Evolutionary conservation across 2,888 invertebrate species (phyloP), one percentile per base, ranked within the genome.

Genomic region (Phalera bucephala): DNA sequence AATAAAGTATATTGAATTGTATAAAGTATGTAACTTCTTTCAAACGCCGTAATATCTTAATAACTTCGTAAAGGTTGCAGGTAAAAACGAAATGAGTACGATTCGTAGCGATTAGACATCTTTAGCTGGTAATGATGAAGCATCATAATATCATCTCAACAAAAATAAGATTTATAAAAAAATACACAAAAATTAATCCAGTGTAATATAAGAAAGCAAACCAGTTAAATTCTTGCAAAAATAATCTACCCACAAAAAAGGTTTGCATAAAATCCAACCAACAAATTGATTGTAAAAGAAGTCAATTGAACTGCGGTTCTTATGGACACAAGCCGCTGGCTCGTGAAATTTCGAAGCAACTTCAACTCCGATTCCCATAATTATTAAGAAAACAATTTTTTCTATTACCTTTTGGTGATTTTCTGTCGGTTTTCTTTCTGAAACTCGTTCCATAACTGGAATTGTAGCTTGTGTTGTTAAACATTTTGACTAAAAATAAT

Each of bases 391-490:
- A 51, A 45, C 40, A 56, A 48, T 41, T 36, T 33, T 22, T 51
- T 53, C 48, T 64, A 72, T 70, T 58, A 78, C 78, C 46, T 65
- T 64, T 75, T 45, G 52, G 48, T 46, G 53, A 31, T 47, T 45
- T 56, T 39, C 51, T 46, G 45, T 67, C 59, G 38, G 42, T 46
- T 44, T 60, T 72, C 45, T 63, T 47, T 30, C 43, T 53, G 42
- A 73, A 75, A 54, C 62, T 64, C 27, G 54, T 43, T 11, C 64
- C 53, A 19, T 66, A 40, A 14, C 54, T 50, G 25, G 64, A 61
- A 54, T 62, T 72, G 40, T 71, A 74, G 28, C 74, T 74, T 6
- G 80, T 73, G 35, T 78, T 80, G 59, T 81, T 80, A 54, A 85
- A 84, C 85, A 85, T 84, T 19, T 32, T 31, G 7, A 1, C 17